Percentiles rank a stretch among this genome's conserved stretches.
Conservation (phyloP, 2,797 vertebrate species). For the Thaleichthys pacificus region DNA sequence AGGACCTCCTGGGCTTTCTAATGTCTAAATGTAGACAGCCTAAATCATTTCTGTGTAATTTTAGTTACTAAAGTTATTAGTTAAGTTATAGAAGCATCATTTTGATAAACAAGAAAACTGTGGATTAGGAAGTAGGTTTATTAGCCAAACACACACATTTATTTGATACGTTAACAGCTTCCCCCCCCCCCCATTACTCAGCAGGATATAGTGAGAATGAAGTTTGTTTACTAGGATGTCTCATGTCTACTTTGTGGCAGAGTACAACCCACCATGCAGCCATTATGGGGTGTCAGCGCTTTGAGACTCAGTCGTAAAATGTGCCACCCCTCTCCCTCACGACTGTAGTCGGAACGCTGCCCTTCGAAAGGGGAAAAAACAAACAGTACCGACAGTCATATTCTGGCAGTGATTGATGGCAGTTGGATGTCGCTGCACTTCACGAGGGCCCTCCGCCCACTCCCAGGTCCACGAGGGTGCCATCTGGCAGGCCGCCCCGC, state of each 20-base stretch:
- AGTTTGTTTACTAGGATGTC: not conserved
- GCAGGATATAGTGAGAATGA: no score
- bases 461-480: constrained; percentile 26
- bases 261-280: not conserved
- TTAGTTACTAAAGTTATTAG: no score
- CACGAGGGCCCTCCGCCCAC: constrained; percentile 22
- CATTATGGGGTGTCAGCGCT: not conserved
- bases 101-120: no score
- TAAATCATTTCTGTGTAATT: no score
- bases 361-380: constrained; percentile 30
- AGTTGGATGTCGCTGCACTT: constrained; percentile 18
- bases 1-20: no score
- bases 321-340: not conserved
- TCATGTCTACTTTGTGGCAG: not conserved
- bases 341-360: not conserved
- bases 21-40: no score
- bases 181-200: no score
- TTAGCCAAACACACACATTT: no score
- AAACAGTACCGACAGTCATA: constrained; percentile 22
- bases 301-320: not conserved
- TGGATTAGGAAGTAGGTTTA: no score
- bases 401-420: constrained; percentile 56
- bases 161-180: no score
- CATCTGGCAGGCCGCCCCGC: constrained; percentile 57
- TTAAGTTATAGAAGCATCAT: no score